Evolutionary conservation across 2,797 vertebrate species (phyloP).

Genomic region (Cryptoprocta ferox): DNA sequence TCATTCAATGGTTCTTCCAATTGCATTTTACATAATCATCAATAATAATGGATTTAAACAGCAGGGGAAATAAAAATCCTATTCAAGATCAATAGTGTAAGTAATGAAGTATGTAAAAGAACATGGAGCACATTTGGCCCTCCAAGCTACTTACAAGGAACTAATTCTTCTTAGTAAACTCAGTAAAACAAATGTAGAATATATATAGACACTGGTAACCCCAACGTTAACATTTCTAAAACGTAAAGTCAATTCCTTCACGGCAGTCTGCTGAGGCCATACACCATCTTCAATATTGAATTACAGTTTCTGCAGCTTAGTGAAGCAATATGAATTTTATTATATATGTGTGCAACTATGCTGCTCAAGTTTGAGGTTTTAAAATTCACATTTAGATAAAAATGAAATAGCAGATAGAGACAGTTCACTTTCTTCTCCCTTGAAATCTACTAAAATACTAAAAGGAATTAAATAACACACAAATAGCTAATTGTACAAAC

Average conservation of each 20-base stretch:
- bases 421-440: background rate
- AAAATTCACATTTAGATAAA: conserved; percentile 6
- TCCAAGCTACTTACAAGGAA: conserved; percentile 53
- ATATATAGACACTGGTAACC: conserved; percentile 43
- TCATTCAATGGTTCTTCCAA: conserved; percentile 45
- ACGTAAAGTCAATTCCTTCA: conserved; percentile 26
- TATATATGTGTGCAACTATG: background rate
- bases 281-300: conserved; percentile 25
- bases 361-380: background rate
- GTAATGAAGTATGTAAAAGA: conserved; percentile 72
- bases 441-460: background rate
- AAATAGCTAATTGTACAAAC: background rate
- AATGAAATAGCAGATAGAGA: background rate
- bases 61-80: conserved; percentile 78
- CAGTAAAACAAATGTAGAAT: conserved; percentile 61
- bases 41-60: conserved; percentile 81
- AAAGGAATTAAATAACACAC: background rate
- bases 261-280: conserved; percentile 45
- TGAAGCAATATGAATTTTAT: conserved; percentile 29
- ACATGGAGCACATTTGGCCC: conserved; percentile 48
- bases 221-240: conserved; percentile 53
- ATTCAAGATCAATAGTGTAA: conserved; percentile 77
- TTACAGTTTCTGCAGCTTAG: conserved; percentile 3
- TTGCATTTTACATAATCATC: conserved; percentile 70
- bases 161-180: conserved; percentile 63